Conservation (phyloP, 2,113 vertebrate species). For the Peucedramus taeniatus region DNA sequence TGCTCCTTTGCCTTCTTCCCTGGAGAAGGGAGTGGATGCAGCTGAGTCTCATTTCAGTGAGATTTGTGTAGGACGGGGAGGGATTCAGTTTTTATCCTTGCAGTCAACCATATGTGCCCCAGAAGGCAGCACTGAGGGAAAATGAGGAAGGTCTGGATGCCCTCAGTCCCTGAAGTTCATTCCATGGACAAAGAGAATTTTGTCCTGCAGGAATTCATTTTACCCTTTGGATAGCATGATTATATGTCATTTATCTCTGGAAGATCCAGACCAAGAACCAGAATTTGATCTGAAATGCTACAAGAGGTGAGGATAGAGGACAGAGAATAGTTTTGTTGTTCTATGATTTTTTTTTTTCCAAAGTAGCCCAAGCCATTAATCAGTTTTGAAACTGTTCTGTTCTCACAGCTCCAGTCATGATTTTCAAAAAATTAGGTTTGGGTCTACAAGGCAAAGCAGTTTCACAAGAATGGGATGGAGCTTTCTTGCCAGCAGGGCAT, state of each 20-base stretch:
- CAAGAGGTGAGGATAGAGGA: neutral
- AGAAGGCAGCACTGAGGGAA: neutral
- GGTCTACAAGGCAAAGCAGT: neutral
- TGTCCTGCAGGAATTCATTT: neutral
- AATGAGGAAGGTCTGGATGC: neutral
- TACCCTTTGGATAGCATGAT: neutral
- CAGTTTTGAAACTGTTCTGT: neutral
- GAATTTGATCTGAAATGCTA: neutral
- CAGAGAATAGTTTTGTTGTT: neutral
- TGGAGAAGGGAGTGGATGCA: neutral
- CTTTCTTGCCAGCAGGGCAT: neutral
- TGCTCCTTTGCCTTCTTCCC: neutral
- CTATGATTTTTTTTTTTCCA: neutral
- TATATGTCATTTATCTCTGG: neutral
- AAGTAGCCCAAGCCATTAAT: neutral
- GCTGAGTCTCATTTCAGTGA: neutral
- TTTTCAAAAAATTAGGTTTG: neutral
- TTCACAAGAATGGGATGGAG: neutral
- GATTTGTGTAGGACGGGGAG: neutral
- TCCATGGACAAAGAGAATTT: neutral
- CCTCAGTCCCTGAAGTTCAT: neutral
- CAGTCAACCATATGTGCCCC: neutral
- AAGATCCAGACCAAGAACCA: neutral
- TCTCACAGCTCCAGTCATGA: neutral
- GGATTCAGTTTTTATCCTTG: neutral